Evolutionary conservation across 2,113 vertebrate genomes (phyloP).

Genomic region (Coryphaenoides rupestris): DNA sequence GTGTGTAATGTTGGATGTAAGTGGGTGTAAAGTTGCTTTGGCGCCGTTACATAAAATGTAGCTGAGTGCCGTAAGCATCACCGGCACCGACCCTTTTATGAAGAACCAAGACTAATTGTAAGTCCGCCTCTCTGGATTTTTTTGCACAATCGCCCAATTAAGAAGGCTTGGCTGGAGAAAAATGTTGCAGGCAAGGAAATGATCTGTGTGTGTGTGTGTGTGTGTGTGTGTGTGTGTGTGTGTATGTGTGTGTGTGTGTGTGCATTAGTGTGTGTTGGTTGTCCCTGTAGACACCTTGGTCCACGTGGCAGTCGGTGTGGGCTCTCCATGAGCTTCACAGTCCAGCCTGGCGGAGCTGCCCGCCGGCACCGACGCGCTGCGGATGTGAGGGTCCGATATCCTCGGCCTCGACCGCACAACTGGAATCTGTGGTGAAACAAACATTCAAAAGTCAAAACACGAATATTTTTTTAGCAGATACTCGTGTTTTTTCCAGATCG

Average conservation of each 20-base stretch:
- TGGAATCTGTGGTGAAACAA: constrained; percentile 44
- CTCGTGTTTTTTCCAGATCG: too few species aligned
- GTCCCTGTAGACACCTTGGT: constrained; percentile 92
- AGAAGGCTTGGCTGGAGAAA: too few species aligned
- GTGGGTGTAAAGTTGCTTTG: constrained; percentile 3
- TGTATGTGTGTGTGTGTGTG: too few species aligned
- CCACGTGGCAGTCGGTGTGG: constrained; percentile 85
- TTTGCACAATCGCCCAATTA: too few species aligned
- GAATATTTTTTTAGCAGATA: too few species aligned
- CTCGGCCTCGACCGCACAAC: constrained; percentile 68
- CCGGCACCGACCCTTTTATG: too few species aligned
- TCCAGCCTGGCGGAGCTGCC: constrained; percentile 74
- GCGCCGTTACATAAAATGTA: not conserved
- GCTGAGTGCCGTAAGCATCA: not conserved
- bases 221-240: too few species aligned
- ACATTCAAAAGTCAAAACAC: too few species aligned
- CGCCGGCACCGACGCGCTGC: constrained; percentile 71
- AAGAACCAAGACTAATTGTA: too few species aligned
- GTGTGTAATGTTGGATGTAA: not conserved
- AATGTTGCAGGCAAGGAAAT: too few species aligned
- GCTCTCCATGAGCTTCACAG: constrained; percentile 83
- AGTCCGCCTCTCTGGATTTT: too few species aligned
- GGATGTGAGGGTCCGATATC: constrained; percentile 73
- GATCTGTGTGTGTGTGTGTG: too few species aligned
- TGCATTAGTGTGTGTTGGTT: not conserved